Percentiles rank a stretch among this genome's conserved stretches.
These are phyloP conservation scores for Drosophila sproati DNA, from an alignment of 1,140 invertebrate species.

Conservation along the genomic window DNA sequence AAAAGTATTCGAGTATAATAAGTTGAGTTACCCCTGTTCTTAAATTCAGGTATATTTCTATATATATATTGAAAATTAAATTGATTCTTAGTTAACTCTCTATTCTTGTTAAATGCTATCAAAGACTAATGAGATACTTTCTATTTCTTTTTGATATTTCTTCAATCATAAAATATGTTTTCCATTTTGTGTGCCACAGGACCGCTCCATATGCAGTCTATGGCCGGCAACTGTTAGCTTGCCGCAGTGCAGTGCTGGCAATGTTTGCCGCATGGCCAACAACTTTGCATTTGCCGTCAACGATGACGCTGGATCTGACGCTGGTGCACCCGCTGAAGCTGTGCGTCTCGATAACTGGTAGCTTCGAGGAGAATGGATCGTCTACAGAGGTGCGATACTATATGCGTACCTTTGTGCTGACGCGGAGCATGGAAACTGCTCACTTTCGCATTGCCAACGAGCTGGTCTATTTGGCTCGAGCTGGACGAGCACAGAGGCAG, in stretches of 20 bases:
- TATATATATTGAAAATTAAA: too few relatives aligned
- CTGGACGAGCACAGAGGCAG: constrained; percentile 1
- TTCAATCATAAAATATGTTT: not conserved
- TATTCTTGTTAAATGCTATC: too few relatives aligned
- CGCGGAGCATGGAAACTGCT: not conserved
- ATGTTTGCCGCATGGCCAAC: constrained; percentile 31
- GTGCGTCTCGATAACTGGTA: constrained; percentile 28
- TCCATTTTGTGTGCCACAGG: not conserved
- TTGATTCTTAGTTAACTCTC: too few relatives aligned
- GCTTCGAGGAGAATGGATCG: constrained; percentile 8
- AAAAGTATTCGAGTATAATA: not conserved
- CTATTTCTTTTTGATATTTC: not conserved
- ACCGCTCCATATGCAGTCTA: constrained; percentile 5
- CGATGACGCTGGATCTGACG: constrained; percentile 35
- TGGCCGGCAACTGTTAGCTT: constrained; percentile 4
- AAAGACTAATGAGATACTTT: too few relatives aligned
- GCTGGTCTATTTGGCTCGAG: constrained; percentile 26
- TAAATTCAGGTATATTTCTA: too few relatives aligned
- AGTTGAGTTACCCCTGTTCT: not conserved
- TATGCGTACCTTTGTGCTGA: constrained; percentile 31
- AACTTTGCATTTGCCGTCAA: constrained; percentile 24
- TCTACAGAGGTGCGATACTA: constrained; percentile 1
- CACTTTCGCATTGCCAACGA: constrained; percentile 41
- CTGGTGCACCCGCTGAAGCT: constrained; percentile 10
- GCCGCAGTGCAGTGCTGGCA: not conserved